phyloP scores from a whole-genome alignment of 2,797 vertebrate genomes.

The Heliangelus exortis region DNA sequence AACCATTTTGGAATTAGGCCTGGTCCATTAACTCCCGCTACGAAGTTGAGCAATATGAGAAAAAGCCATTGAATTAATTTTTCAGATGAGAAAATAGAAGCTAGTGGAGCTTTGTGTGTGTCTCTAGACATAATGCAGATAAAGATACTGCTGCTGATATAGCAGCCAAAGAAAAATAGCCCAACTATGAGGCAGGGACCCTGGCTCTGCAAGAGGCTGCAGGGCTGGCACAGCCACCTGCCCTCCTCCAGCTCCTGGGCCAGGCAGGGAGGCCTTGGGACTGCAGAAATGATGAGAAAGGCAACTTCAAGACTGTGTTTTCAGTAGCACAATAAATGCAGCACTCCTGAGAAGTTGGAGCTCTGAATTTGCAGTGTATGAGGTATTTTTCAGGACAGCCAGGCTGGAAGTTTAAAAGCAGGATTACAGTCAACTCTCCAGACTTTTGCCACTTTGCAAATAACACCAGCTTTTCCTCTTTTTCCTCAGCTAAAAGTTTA shows the following conservation, averaged over 20 bases:
- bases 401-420: not conserved
- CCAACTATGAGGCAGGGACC: not conserved
- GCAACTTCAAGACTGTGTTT: not conserved
- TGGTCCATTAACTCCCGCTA: constrained; percentile 8
- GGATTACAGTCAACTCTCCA: not conserved
- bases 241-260: rapidly evolving
- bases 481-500: not conserved
- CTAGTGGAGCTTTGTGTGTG: not conserved
- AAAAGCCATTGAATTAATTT: not conserved
- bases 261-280: not conserved
- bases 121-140: not conserved
- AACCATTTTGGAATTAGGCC: constrained; percentile 14
- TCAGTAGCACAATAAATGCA: not conserved
- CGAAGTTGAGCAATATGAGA: not conserved
- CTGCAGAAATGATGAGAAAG: not conserved
- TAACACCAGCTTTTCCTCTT: not conserved
- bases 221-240: rapidly evolving
- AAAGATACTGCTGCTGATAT: not conserved
- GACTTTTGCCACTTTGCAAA: not conserved
- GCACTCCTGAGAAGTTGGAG: not conserved
- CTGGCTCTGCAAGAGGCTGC: not conserved
- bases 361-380: not conserved
- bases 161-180: not conserved
- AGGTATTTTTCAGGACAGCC: not conserved
- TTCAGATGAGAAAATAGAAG: not conserved